phyloP scores from a whole-genome alignment of 1,140 invertebrate species.

The Telenomus remus region DNA sequence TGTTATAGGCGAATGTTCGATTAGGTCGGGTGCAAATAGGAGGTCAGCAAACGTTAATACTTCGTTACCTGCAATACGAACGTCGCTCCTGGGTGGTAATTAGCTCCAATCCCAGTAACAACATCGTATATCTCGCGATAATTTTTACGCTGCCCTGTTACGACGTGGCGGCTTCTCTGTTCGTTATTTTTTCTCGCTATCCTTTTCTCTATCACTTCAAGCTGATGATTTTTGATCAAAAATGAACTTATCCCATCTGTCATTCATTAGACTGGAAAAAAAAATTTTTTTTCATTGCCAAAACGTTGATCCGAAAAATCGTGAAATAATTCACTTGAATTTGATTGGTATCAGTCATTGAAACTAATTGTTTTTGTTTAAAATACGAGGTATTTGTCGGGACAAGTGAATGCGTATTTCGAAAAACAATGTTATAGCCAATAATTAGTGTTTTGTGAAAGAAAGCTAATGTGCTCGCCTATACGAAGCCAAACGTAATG shows the following conservation, averaged over 20 bases:
- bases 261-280: too few relatives aligned
- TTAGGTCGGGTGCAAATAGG: conserved; percentile 65
- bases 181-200: conserved; percentile 64
- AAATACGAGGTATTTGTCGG: conserved; percentile 45
- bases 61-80: conserved; percentile 61
- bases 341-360: conserved; percentile 1
- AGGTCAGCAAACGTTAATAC: conserved; percentile 68
- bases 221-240: not conserved
- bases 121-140: conserved; percentile 70
- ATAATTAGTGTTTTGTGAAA: conserved; percentile 51
- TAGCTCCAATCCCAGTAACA: conserved; percentile 71
- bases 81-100: conserved; percentile 73
- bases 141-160: conserved; percentile 63
- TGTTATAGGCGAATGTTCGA: conserved; percentile 27
- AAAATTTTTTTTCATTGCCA: too few relatives aligned
- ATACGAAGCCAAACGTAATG: conserved; percentile 40
- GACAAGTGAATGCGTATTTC: conserved; percentile 31
- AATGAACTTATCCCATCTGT: too few relatives aligned
- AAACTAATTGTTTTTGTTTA: conserved; percentile 46
- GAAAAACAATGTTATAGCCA: conserved; percentile 40
- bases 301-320: not conserved
- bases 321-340: not conserved
- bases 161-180: conserved; percentile 63
- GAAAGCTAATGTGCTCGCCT: conserved; percentile 33
- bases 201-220: conserved; percentile 16